A percentile compares a stretch with the other conserved stretches of the same genome.
phyloP scores from a whole-genome alignment of 2,888 invertebrate species.

The Noctuana brunneofusca region DNA sequence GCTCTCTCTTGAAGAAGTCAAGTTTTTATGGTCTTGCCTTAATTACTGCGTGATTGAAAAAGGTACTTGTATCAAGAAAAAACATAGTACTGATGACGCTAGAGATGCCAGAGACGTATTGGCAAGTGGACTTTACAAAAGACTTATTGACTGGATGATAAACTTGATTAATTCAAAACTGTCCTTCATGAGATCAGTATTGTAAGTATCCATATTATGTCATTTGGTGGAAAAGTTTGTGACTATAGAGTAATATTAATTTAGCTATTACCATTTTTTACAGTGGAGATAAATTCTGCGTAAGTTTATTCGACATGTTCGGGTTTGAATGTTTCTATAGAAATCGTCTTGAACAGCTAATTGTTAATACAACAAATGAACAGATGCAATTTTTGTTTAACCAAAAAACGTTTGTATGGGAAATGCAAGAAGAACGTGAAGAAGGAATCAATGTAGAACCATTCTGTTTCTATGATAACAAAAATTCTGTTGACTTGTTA shows the following conservation, averaged over 20 bases:
- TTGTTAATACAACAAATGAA: slow-evolving; percentile 95
- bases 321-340: slow-evolving; percentile 96
- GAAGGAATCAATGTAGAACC: slow-evolving; percentile 89
- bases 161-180: slow-evolving; percentile 93
- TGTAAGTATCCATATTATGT: slow-evolving; percentile 84
- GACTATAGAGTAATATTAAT: slow-evolving; percentile 25
- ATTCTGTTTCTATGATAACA: slow-evolving; percentile 93
- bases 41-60: slow-evolving; percentile 92
- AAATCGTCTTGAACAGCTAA: slow-evolving; percentile 93
- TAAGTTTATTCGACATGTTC: slow-evolving; percentile 93
- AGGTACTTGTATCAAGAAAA: slow-evolving; percentile 86
- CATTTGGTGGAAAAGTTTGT: not conserved
- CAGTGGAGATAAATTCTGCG: slow-evolving; percentile 92
- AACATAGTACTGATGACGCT: slow-evolving; percentile 91
- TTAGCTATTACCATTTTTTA: slow-evolving; percentile 49
- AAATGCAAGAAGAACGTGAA: slow-evolving; percentile 90
- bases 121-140: slow-evolving; percentile 91
- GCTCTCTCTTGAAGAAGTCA: slow-evolving; percentile 89
- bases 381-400: slow-evolving; percentile 97
- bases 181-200: slow-evolving; percentile 91
- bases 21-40: slow-evolving; percentile 92
- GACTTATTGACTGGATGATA: slow-evolving; percentile 94
- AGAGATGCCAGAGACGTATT: slow-evolving; percentile 92
- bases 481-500: slow-evolving; percentile 92
- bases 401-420: slow-evolving; percentile 95